Base-by-base conservation (phyloP, 2,888 invertebrate genomes). In the Apotomis turbidana region DNA sequence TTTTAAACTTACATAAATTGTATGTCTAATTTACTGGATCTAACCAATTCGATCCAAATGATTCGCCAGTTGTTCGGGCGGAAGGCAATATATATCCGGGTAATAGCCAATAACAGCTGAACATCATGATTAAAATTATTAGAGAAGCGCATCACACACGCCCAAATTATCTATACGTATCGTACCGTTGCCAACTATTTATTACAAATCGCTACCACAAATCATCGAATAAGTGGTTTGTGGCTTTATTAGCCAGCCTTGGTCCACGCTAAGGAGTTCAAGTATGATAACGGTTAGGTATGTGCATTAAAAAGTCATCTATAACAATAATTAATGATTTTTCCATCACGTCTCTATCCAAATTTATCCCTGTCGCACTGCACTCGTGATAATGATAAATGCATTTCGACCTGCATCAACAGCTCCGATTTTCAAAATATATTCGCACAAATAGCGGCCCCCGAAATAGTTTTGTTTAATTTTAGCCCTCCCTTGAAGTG, bases 401-500 rank as follows among this genome's bases (percentile, higher is more conserved):
- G 60, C 54, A 55, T 66, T 38, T 51, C 62, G 36, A 36, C 12
- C 44, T 62, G 61, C 60, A 62, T 61, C 57, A 68, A 67, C 60
- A 71, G 63, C 52, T 41, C 60, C 60, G 59, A 64, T 60, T 60
- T 71, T 62, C 68, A 58, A 68, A 72, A 72, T 72, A 70, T 64
- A 72, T 58, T 72, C 51, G 58, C 63, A 15, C 72, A 72, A 72
- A 72, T 72, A 68, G 72, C 52, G 66, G 8, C 68, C 54, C 68
- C 54, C n/a, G 68, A 72, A 72, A 72, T 68, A 72, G 58, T 68
- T 41, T 52, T 51, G 58, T 78, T 73, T 77, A 77, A 76, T 71
- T 74, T 77, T 77, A 79, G 79, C 68, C 74, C 73, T 71, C 68
- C 72, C 71, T 73, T 72, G 72, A 68, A 72, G 78, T 78, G 79